phyloP scores from a whole-genome alignment of 2,797 vertebrate genomes.

The Pelobates cultripes region DNA sequence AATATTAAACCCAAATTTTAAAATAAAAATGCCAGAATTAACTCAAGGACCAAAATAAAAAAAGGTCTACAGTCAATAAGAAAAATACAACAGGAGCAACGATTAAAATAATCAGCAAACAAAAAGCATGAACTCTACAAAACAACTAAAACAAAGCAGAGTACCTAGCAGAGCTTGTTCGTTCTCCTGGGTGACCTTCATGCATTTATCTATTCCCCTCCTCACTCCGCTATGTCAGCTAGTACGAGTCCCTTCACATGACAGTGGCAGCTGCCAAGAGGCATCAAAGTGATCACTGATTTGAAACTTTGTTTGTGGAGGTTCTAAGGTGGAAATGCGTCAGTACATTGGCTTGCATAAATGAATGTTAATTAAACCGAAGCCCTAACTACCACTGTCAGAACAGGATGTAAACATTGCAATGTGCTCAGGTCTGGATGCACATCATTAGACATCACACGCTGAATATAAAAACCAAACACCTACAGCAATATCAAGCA shows the following conservation, averaged over 20 bases:
- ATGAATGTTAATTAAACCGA: not conserved
- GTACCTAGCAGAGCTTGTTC: conserved; percentile 18
- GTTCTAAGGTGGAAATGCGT: conserved; percentile 2
- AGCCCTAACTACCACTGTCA: not conserved
- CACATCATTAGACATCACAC: no score
- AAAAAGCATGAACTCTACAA: no score
- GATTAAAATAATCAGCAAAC: no score
- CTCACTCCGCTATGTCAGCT: not conserved
- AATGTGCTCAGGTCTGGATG: not conserved
- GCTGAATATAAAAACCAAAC: no score
- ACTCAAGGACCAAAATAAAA: no score
- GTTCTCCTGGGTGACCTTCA: conserved; percentile 37
- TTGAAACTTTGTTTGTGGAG: conserved; percentile 1
- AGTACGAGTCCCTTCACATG: conserved; percentile 32
- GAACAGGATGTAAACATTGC: not conserved
- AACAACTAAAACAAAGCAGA: not conserved
- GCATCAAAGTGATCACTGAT: conserved; percentile 20
- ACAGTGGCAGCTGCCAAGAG: conserved; percentile 33
- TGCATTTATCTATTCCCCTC: conserved; percentile 13
- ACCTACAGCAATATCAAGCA: no score
- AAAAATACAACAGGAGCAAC: no score
- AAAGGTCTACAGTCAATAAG: no score
- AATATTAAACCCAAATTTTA: no score
- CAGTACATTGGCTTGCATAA: not conserved
- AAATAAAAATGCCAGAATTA: no score